A percentile compares a stretch with the other conserved stretches of the same genome.
Conservation (phyloP, 2,888 invertebrate genomes). For the Mactromeris polynyma region DNA sequence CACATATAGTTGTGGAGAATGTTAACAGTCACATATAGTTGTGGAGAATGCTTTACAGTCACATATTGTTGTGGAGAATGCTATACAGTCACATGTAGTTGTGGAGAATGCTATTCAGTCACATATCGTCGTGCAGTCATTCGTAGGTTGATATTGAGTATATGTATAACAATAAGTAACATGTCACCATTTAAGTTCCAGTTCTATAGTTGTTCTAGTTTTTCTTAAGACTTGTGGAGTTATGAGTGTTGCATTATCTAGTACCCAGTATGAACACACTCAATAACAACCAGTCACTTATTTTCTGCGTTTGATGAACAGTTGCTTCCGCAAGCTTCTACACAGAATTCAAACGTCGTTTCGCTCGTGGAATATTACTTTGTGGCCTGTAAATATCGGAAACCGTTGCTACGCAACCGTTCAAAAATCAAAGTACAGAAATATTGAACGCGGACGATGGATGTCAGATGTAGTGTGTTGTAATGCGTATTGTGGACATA, state of each 20-base stretch:
- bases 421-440: constrained; percentile 20
- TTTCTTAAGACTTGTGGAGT: not conserved
- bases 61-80: no score
- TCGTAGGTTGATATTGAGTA: no score
- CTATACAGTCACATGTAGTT: no score
- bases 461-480: not conserved
- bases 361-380: not conserved
- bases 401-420: constrained; percentile 10
- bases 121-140: no score
- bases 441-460: constrained; percentile 11
- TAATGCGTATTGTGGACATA: not conserved
- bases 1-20: no score
- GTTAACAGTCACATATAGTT: no score
- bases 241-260: not conserved
- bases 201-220: no score
- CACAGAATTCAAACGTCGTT: not conserved
- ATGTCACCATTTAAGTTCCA: no score
- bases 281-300: not conserved
- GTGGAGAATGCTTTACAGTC: no score
- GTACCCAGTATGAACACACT: not conserved
- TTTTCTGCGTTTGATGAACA: constrained; percentile 12
- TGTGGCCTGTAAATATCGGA: constrained; percentile 20
- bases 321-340: not conserved
- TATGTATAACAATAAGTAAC: no score
- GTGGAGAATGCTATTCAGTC: no score